Conservation (phyloP, 2,113 vertebrate species). For the Oryctolagus cuniculus region mOryCun1.1 NC_091432.1:154359501-154360000, state of each 20-base stretch:
- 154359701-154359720: background rate
- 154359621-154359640: background rate
- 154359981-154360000: background rate
- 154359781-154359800: slow-evolving; percentile 44
- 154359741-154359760: background rate
- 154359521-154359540: slow-evolving; percentile 63
- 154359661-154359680: background rate
- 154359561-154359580: slow-evolving; percentile 37
- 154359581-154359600: background rate
- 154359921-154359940: background rate
- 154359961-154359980: slow-evolving; percentile 22
- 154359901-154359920: background rate
- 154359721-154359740: slow-evolving; percentile 41
- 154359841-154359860: background rate
- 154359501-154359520: slow-evolving; percentile 55
- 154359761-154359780: background rate
- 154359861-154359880: slow-evolving; percentile 32
- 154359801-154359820: background rate
- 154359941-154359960: background rate
- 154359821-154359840: background rate
- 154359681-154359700: slow-evolving; percentile 21
- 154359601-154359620: background rate
- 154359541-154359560: slow-evolving; percentile 41
- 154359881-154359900: slow-evolving; percentile 28
- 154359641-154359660: background rate